Conservation (phyloP, 2,888 invertebrate species). For the Acronicta leporina region DNA sequence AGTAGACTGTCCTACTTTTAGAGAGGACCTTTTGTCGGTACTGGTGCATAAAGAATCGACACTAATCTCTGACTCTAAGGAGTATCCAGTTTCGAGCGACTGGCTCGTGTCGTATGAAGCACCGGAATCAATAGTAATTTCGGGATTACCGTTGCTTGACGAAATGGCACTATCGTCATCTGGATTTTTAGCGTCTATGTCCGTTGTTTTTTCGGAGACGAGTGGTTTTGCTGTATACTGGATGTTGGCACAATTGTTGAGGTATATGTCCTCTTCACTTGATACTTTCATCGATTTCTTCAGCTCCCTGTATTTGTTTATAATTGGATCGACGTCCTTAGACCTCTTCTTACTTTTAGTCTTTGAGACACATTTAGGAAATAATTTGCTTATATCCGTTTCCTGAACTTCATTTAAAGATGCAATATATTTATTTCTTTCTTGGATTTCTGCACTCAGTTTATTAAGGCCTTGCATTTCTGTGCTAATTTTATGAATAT, state of each 20-base stretch:
- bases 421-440: slow-evolving; percentile 89
- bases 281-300: slow-evolving; percentile 84
- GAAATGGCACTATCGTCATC: slow-evolving; percentile 85
- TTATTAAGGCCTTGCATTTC: slow-evolving; percentile 89
- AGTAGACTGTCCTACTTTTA: slow-evolving; percentile 91
- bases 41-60: slow-evolving; percentile 88
- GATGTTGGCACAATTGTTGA: slow-evolving; percentile 85
- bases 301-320: slow-evolving; percentile 84
- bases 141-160: slow-evolving; percentile 85
- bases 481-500: slow-evolving; percentile 88
- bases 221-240: slow-evolving; percentile 77
- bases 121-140: slow-evolving; percentile 86
- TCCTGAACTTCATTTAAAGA: slow-evolving; percentile 87
- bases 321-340: slow-evolving; percentile 85
- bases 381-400: slow-evolving; percentile 82
- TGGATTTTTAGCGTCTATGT: slow-evolving; percentile 82
- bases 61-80: slow-evolving; percentile 88
- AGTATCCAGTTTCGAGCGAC: slow-evolving; percentile 86
- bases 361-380: slow-evolving; percentile 85
- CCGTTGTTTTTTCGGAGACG: slow-evolving; percentile 76
- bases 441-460: slow-evolving; percentile 88
- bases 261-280: slow-evolving; percentile 81
- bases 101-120: slow-evolving; percentile 83
- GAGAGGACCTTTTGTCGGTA: slow-evolving; percentile 88
- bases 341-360: slow-evolving; percentile 86